phyloP scores from a whole-genome alignment of 2,888 invertebrate species.

The Rhagium mordax region DNA sequence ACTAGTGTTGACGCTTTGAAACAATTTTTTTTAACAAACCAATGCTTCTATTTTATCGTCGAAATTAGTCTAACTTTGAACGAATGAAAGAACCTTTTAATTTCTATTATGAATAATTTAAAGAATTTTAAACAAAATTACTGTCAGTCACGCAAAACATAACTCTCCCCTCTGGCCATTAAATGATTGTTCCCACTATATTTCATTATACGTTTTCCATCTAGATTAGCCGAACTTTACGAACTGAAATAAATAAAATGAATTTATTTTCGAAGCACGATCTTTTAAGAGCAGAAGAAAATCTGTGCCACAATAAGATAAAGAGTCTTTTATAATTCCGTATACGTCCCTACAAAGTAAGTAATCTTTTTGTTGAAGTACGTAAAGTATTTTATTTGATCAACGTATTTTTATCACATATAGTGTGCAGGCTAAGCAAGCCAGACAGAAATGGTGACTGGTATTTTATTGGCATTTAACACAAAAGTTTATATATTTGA shows the following conservation, averaged over 20 bases:
- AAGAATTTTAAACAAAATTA: no score
- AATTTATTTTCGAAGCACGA: conserved; percentile 26
- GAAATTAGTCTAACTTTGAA: no score
- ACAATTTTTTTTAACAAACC: no score
- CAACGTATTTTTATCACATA: no score
- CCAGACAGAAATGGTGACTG: no score
- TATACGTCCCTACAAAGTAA: conserved; percentile 13
- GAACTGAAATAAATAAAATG: conserved; percentile 2
- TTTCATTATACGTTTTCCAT: not conserved
- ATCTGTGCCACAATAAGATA: conserved; percentile 20
- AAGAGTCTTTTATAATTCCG: conserved; percentile 13
- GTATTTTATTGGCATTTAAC: no score
- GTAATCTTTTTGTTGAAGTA: conserved; percentile 2
- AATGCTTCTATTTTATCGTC: no score
- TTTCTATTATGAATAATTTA: no score
- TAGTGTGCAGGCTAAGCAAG: no score
- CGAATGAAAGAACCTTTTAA: no score
- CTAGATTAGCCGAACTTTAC: not conserved
- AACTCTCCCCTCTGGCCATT: not conserved
- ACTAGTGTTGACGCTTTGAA: no score
- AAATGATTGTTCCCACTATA: conserved; percentile 1
- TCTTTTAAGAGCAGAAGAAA: conserved; percentile 1
- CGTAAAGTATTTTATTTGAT: not conserved
- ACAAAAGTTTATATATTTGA: no score
- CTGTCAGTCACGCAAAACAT: not conserved